These are phyloP conservation scores for Diaperis boleti DNA, from an alignment of 2,888 invertebrate species.

Conservation along the genomic window DNA sequence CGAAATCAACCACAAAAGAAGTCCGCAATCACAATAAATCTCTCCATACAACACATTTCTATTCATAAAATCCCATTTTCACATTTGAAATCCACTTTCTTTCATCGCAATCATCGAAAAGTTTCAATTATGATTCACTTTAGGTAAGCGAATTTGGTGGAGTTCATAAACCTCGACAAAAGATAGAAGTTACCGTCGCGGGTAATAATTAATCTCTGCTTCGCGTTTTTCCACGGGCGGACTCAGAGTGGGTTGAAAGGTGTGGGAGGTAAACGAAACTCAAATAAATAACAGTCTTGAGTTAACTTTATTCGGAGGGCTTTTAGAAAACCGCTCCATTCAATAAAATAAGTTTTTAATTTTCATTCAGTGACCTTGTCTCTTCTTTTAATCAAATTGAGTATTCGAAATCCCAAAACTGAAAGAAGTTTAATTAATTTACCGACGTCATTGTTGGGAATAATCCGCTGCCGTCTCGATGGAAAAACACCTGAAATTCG, in stretches of 20 bases:
- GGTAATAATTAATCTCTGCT: conserved; percentile 10
- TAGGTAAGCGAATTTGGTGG: background rate
- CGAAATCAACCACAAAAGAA: background rate
- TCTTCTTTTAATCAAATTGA: conserved; percentile 25
- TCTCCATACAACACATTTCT: background rate
- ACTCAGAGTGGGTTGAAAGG: conserved; percentile 7
- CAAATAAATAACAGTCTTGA: conserved; percentile 7
- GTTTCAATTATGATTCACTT: conserved; percentile 13
- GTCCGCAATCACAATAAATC: conserved; percentile 8
- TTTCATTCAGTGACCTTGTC: conserved; percentile 16
- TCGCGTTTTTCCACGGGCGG: conserved; percentile 1
- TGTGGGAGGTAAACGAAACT: conserved; percentile 7
- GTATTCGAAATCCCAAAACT: conserved; percentile 18
- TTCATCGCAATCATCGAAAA: conserved; percentile 1
- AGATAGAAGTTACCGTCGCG: background rate
- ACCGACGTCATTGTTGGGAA: background rate
- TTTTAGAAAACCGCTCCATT: background rate
- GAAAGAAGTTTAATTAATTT: conserved; percentile 28
- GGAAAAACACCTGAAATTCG: background rate
- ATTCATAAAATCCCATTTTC: conserved; percentile 6
- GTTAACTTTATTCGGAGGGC: background rate
- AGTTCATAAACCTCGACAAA: background rate
- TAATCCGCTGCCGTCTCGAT: background rate
- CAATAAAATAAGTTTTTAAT: conserved; percentile 5
- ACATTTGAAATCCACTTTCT: background rate